A percentile compares a stretch with the other conserved stretches of the same genome.
Conservation (phyloP, 1,140 invertebrate species). For the Mycetomoellerius zeteki region DNA sequence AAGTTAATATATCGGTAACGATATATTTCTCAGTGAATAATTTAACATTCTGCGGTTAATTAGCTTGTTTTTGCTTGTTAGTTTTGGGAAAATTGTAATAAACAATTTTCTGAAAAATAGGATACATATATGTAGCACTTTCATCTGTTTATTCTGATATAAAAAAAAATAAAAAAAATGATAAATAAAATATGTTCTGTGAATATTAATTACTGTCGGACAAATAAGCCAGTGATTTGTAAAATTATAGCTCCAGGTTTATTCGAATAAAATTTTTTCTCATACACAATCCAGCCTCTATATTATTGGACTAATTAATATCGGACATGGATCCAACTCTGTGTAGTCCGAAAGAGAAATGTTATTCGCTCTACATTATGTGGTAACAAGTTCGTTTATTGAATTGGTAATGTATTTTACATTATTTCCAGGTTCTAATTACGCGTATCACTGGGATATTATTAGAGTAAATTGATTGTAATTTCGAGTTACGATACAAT, state of each 20-base stretch:
- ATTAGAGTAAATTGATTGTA: constrained; percentile 58
- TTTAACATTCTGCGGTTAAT: constrained; percentile 4
- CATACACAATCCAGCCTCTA: constrained; percentile 1
- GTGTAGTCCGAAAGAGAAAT: constrained; percentile 23
- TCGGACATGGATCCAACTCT: neutral
- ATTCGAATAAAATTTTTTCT: constrained; percentile 50
- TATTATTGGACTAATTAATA: constrained; percentile 48
- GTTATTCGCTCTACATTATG: constrained; percentile 26
- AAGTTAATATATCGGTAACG: neutral
- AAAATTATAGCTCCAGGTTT: constrained; percentile 26
- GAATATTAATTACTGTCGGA: constrained; percentile 24
- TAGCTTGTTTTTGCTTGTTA: neutral
- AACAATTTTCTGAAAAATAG: neutral
- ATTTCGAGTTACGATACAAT: constrained; percentile 39
- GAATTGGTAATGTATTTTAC: constrained; percentile 58
- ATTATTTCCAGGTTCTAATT: constrained; percentile 61
- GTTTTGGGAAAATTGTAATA: neutral
- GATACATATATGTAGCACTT: neutral
- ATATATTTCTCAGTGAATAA: neutral
- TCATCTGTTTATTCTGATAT: neutral
- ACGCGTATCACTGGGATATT: constrained; percentile 47
- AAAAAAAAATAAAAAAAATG: constrained; percentile 4
- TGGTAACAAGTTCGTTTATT: constrained; percentile 56
- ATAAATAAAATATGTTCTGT: neutral
- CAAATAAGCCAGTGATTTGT: constrained; percentile 35